Conservation (phyloP, 2,113 vertebrate genomes). For the Perccottus glenii region DNA sequence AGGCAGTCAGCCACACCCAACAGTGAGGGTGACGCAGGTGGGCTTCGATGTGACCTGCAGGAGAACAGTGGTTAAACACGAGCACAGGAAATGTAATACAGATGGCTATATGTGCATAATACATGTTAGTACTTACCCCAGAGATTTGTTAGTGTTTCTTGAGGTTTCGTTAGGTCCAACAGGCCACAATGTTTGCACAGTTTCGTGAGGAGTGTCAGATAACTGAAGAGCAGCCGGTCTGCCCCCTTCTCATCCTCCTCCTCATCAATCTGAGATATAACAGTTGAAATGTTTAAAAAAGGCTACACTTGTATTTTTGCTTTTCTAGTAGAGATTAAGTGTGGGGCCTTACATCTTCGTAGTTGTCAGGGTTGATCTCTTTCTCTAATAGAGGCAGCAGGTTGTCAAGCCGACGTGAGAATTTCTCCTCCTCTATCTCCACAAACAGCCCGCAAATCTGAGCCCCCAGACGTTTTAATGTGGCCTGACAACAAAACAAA, state of each 20-base stretch:
- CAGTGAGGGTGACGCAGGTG: conserved; percentile 92
- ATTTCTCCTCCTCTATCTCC: conserved; percentile 87
- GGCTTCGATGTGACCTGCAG: conserved; percentile 85
- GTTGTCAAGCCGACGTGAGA: conserved; percentile 80
- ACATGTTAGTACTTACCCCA: conserved; percentile 81
- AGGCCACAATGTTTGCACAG: conserved; percentile 87
- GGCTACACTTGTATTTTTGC: background rate
- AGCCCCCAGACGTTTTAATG: conserved; percentile 85
- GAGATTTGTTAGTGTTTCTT: conserved; percentile 77
- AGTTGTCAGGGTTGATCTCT: conserved; percentile 85
- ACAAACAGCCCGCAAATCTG: conserved; percentile 90
- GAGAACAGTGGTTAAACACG: background rate
- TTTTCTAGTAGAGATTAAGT: background rate
- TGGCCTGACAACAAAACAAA: conserved; percentile 69
- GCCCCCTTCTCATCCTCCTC: conserved; percentile 90
- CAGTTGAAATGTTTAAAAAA: background rate
- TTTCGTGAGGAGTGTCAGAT: conserved; percentile 89
- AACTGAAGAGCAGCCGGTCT: conserved; percentile 88
- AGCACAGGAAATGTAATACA: background rate
- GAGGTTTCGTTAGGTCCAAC: conserved; percentile 80
- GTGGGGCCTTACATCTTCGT: conserved; percentile 83
- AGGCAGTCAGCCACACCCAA: conserved; percentile 96
- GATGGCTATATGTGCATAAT: background rate
- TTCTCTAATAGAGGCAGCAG: conserved; percentile 87
- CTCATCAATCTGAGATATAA: conserved; percentile 82